A percentile compares a stretch with the other conserved stretches of the same genome.
These are phyloP conservation scores for Charaxes varanes DNA, from an alignment of 1,140 invertebrate genomes.

Conservation along the genomic window DNA sequence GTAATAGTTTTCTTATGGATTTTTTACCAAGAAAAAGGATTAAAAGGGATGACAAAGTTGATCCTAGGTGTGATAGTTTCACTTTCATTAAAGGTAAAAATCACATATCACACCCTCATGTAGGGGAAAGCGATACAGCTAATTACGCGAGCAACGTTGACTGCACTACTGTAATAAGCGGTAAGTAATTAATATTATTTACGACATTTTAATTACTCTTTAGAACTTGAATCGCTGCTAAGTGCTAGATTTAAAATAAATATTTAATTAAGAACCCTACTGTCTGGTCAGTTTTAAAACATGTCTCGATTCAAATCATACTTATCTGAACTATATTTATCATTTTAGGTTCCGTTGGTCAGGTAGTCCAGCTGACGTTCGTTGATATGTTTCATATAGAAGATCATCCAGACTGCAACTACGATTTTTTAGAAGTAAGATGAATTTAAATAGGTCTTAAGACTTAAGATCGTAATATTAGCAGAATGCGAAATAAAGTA, in stretches of 20 bases:
- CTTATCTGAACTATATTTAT: too few relatives aligned
- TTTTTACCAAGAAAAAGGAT: slow-evolving; percentile 26
- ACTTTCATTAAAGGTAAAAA: slow-evolving; percentile 29
- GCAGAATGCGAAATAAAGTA: too few relatives aligned
- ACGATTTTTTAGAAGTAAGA: slow-evolving; percentile 63
- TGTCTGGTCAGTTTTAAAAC: too few relatives aligned
- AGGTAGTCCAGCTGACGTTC: slow-evolving; percentile 49
- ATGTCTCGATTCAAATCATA: too few relatives aligned
- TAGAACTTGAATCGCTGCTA: too few relatives aligned
- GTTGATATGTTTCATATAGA: slow-evolving; percentile 61
- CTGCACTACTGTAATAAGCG: slow-evolving; percentile 46
- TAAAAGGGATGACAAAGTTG: slow-evolving; percentile 36
- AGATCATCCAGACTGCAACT: slow-evolving; percentile 47
- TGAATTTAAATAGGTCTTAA: too few relatives aligned
- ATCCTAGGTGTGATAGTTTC: slow-evolving; percentile 37
- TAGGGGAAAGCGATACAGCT: slow-evolving; percentile 30
- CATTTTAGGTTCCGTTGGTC: slow-evolving; percentile 31
- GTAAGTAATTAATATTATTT: slow-evolving; percentile 26
- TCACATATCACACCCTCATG: slow-evolving; percentile 42
- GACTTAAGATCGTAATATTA: too few relatives aligned
- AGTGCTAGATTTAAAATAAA: too few relatives aligned
- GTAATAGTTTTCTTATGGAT: slow-evolving; percentile 18
- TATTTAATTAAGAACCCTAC: too few relatives aligned
- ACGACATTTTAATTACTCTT: background rate
- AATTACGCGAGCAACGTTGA: slow-evolving; percentile 43